Evolutionary conservation across 1,140 invertebrate genomes (phyloP), one percentile per base, ranked within the genome.

Genomic region (Drosophila pruinosa): DNA sequence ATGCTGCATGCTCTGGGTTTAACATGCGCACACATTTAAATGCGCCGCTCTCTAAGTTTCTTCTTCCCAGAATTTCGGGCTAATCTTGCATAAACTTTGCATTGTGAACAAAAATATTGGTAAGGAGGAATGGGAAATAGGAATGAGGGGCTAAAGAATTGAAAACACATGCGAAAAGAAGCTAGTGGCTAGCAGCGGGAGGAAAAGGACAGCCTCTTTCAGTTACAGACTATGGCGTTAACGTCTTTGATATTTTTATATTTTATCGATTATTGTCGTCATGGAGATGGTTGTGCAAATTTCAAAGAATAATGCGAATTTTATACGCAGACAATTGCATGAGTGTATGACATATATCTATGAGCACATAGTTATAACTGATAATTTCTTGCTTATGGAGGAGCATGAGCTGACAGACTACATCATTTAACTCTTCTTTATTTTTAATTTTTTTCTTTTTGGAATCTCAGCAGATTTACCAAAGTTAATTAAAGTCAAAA

Each of bases 271-370:
- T 47, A n/a, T 47, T 50, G n/a, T 19, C 4, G 17, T 21, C 31
- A 19, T 6, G 2, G 14, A 57, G 24, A 47, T 70, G 61, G 50
- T 65, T 56, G 41, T 14, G 34, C 52, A 57, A 71, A 71, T 71
- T 71, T 61, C 65, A 71, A 71, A 71, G 53, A 57, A 71, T 57
- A 56, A 65, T 50, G 43, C 52, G 52, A 28, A 71, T 65, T 71
- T 57, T 50, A 71, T 45, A 65, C 64, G 31, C 15, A 17, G 31
- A 56, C 59, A 50, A 34, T 48, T 31, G 19, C 19, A 3, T 19
- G 28, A 10, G 57, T 41, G 24, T 59, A 48, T 48, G 38, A 8
- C 19, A 24, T 39, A 41, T n/a, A 36, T 48, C n/a, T 36, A 12
- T 38, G 2, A 4, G 15, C 10, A 24, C 34, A n/a, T 4, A 47